Base-by-base conservation (phyloP, 64 coral and sea anemone genomes). In the Actinia tenebrosa region DNA sequence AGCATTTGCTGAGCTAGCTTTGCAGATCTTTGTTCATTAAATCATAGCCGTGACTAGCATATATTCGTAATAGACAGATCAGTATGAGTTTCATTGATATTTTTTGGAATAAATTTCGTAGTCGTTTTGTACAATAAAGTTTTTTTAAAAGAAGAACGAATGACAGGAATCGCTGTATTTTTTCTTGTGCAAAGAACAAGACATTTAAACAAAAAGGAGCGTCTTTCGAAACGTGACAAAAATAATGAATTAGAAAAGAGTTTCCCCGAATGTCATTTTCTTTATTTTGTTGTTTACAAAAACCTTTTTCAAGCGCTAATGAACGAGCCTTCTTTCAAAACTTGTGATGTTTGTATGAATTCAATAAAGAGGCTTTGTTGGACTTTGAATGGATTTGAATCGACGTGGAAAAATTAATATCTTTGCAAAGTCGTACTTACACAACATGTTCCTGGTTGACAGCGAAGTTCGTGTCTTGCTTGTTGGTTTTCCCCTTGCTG, bases 321-420 rank as follows among this genome's bases (percentile, higher is more conserved):
- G 80, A 58, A 83, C 45, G 10, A 83, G 45, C 23, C 17, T 83
- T 58, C 45, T 43, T 52, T 53, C 1, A 83, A 83, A 27, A 50
- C 3, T 53, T 83, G 45, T n/a, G 9, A 82, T 82, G 44, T 53
- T 52, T 54, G 10, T 52, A 17, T 83, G 80, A 83, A 83, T 83
- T 83, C 19, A 26, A 53, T 53, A 83, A 83, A 83, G 80, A 83
- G 54, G 45, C 54, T 53, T 83, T 83, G 80, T 55, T 83, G 46
- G 45, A 52, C 22, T 53, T 52, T 53, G 10, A 83, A 58, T 10
- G 46, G 7, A 22, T 53, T 53, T 14, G 80, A 52, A 53, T 53
- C 8, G 14, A 53, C 0, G 45, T 26, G 45, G 46, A 83, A 75
- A 75, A 75, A 30, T 37, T 30, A 75, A 75, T 27, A 42, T 42